These are phyloP conservation scores for Masnerella sp. DNA, from an alignment of 2,888 invertebrate species.

Conservation along the genomic window DNA sequence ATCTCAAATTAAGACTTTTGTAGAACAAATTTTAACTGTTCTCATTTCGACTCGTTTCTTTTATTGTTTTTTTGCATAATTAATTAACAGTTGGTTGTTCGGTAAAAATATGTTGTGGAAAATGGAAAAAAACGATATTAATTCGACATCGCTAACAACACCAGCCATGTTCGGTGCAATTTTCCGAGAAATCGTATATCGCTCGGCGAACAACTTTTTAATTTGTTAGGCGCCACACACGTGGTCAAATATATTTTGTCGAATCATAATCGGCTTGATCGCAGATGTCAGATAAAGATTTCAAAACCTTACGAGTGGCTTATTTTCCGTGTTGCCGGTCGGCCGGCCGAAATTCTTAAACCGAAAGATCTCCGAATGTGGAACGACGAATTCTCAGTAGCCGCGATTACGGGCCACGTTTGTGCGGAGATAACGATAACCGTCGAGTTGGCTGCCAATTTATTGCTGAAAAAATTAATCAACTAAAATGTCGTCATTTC, in stretches of 20 bases:
- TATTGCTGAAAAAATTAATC: slow-evolving; percentile 51
- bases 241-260: slow-evolving; percentile 39
- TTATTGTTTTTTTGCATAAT: too few species aligned
- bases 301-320: slow-evolving; percentile 11
- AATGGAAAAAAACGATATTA: not conserved
- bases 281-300: slow-evolving; percentile 46
- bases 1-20: too few species aligned
- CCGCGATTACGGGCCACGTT: slow-evolving; percentile 56
- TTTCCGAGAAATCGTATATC: slow-evolving; percentile 40
- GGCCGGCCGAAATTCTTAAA: not conserved
- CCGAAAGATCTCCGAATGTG: slow-evolving; percentile 21
- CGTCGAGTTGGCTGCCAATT: slow-evolving; percentile 52
- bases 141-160: not conserved
- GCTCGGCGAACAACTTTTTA: slow-evolving; percentile 38
- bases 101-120: too few species aligned
- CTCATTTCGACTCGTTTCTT: too few species aligned
- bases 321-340: not conserved
- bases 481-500: slow-evolving; percentile 51
- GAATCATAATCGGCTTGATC: slow-evolving; percentile 46
- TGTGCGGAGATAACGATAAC: slow-evolving; percentile 61
- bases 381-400: slow-evolving; percentile 58
- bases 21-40: too few species aligned
- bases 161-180: slow-evolving; percentile 6
- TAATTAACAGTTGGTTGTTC: too few species aligned
- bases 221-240: slow-evolving; percentile 54